A percentile compares a stretch with the other conserved stretches of the same genome.
phyloP scores from a whole-genome alignment of 1,140 invertebrate genomes.

The Chelonus insularis region DNA sequence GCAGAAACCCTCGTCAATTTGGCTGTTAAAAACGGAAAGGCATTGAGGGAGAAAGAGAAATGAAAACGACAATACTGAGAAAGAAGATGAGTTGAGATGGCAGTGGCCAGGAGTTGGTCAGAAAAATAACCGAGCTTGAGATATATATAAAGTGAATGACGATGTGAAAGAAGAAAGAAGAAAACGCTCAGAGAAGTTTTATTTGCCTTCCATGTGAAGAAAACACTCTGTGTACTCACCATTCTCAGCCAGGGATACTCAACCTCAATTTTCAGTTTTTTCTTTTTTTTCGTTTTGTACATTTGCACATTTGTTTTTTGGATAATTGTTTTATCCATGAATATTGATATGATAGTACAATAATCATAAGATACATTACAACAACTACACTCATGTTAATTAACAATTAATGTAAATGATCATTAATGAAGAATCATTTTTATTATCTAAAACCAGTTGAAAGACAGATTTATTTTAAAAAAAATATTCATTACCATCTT shows the following conservation, averaged over 20 bases:
- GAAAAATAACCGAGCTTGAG: not conserved
- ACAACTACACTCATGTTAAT: no score
- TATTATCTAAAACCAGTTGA: no score
- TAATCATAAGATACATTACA: no score
- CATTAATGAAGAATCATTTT: no score
- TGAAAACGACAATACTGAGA: not conserved
- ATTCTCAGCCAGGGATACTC: not conserved
- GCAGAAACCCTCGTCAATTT: constrained; percentile 9
- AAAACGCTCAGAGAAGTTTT: not conserved
- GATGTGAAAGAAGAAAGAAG: not conserved
- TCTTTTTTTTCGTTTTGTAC: no score
- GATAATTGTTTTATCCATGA: no score
- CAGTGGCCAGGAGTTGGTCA: not conserved
- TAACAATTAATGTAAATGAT: no score
- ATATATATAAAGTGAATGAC: not conserved
- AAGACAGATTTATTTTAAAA: no score
- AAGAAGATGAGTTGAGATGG: not conserved
- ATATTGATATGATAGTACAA: no score
- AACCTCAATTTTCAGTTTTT: not conserved
- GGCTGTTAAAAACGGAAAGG: not conserved
- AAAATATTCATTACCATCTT: no score
- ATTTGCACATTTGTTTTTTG: no score
- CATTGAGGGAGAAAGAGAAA: not conserved
- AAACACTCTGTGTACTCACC: not conserved
- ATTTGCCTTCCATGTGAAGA: not conserved